Conservation (phyloP, 2,888 invertebrate genomes). For the Calameuta filiformis region DNA sequence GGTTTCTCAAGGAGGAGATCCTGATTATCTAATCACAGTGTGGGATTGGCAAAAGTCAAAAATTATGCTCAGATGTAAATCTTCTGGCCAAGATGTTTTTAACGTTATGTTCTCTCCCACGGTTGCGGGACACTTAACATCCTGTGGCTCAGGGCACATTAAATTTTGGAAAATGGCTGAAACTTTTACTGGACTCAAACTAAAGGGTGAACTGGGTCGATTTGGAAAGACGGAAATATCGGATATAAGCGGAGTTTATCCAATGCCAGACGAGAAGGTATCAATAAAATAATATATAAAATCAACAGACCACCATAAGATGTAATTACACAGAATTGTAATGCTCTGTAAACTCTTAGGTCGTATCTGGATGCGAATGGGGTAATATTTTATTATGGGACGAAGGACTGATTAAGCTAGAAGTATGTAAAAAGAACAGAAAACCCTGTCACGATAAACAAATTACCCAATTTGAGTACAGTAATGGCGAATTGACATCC, state of each 20-base stretch:
- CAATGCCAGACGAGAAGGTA: slow-evolving; percentile 90
- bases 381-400: slow-evolving; percentile 95
- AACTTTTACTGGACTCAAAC: slow-evolving; percentile 91
- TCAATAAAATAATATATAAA: neutral
- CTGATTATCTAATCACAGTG: slow-evolving; percentile 88
- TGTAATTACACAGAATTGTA: neutral
- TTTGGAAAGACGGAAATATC: slow-evolving; percentile 94
- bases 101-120: slow-evolving; percentile 85
- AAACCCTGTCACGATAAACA: slow-evolving; percentile 78
- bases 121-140: slow-evolving; percentile 82
- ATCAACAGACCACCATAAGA: neutral
- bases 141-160: slow-evolving; percentile 81
- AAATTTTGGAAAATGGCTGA: slow-evolving; percentile 94
- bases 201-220: slow-evolving; percentile 88
- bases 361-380: slow-evolving; percentile 89
- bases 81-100: slow-evolving; percentile 84
- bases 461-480: slow-evolving; percentile 75
- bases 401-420: slow-evolving; percentile 86
- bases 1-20: slow-evolving; percentile 85
- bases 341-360: slow-evolving; percentile 62
- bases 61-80: slow-evolving; percentile 83
- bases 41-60: slow-evolving; percentile 87
- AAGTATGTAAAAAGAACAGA: slow-evolving; percentile 78
- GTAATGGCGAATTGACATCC: slow-evolving; percentile 69
- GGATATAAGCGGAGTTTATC: slow-evolving; percentile 85